Percentiles rank a stretch among this genome's conserved stretches.
Evolutionary conservation across 2,888 invertebrate genomes (phyloP).

Genomic region (Cosmia trapezina): DNA sequence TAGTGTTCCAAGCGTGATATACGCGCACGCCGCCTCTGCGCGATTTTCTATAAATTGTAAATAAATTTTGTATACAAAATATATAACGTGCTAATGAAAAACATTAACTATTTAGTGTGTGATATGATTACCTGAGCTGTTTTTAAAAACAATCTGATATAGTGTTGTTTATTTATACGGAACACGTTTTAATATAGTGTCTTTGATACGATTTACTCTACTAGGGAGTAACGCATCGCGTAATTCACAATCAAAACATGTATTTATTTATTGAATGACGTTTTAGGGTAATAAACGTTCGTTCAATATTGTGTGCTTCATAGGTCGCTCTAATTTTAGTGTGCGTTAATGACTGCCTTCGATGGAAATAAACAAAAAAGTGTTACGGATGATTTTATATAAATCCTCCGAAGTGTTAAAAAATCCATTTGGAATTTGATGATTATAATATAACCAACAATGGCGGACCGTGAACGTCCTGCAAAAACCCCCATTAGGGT

Average conservation of each 20-base stretch:
- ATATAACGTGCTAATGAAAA: constrained; percentile 71
- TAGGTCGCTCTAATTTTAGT: constrained; percentile 52
- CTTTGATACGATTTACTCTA: constrained; percentile 81
- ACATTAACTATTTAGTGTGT: constrained; percentile 71
- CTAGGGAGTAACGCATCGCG: constrained; percentile 67
- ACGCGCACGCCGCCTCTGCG: constrained; percentile 88
- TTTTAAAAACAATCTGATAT: constrained; percentile 55
- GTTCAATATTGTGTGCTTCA: constrained; percentile 58
- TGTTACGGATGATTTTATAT: constrained; percentile 74
- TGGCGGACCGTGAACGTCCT: constrained; percentile 91
- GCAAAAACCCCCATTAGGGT: constrained; percentile 95
- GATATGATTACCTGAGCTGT: constrained; percentile 55
- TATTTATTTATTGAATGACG: constrained; percentile 63
- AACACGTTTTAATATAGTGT: constrained; percentile 69
- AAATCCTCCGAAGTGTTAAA: constrained; percentile 73
- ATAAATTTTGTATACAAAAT: constrained; percentile 82
- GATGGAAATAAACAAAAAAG: constrained; percentile 75
- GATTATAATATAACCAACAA: constrained; percentile 81
- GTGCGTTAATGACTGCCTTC: constrained; percentile 61
- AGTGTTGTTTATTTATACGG: constrained; percentile 67
- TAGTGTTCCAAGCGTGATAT: constrained; percentile 71
- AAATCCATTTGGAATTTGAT: constrained; percentile 76
- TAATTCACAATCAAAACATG: constrained; percentile 59
- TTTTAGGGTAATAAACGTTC: constrained; percentile 53
- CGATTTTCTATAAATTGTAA: constrained; percentile 85